Evolutionary conservation across 37 sponge, comb jelly and placozoan species (phyloP).

Genomic region (Tethya wilhelma): DNA sequence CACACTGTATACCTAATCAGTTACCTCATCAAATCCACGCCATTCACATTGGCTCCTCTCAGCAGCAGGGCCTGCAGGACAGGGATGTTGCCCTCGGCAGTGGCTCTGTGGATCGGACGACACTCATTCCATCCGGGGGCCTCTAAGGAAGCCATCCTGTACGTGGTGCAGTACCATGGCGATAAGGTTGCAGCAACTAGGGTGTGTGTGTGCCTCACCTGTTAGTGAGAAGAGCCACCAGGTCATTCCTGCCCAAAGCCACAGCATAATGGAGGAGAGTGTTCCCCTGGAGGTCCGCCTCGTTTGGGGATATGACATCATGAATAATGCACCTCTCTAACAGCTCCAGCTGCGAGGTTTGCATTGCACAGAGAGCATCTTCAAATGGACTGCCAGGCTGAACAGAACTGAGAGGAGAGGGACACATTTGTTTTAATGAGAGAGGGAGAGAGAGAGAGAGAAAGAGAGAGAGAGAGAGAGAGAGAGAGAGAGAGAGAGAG

Average conservation of each 20-base stretch:
- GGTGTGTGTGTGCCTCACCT: constrained; percentile 28
- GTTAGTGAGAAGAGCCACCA: constrained; percentile 36
- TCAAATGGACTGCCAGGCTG: constrained; percentile 50
- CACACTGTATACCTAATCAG: background rate
- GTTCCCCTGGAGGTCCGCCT: constrained; percentile 56
- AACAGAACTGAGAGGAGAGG: background rate
- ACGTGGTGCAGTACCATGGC: background rate
- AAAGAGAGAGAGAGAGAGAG: constrained; percentile 44
- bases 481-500: constrained; percentile 36
- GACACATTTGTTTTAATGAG: background rate
- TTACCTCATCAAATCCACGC: constrained; percentile 48
- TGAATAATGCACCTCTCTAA: constrained; percentile 30
- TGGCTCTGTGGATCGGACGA: constrained; percentile 68
- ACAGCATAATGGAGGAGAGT: constrained; percentile 75
- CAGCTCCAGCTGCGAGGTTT: background rate
- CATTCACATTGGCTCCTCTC: constrained; percentile 55
- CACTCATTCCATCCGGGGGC: constrained; percentile 46
- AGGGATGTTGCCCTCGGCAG: constrained; percentile 46
- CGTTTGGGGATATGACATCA: constrained; percentile 12
- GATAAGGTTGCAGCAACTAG: background rate
- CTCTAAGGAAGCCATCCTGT: constrained; percentile 48
- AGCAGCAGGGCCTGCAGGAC: constrained; percentile 47
- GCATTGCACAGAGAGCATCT: constrained; percentile 51
- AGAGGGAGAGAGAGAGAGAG: constrained; percentile 13
- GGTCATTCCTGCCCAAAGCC: constrained; percentile 37